Evolutionary conservation across 2,797 vertebrate species (phyloP).

Genomic region (Dipus sagitta): DNA sequence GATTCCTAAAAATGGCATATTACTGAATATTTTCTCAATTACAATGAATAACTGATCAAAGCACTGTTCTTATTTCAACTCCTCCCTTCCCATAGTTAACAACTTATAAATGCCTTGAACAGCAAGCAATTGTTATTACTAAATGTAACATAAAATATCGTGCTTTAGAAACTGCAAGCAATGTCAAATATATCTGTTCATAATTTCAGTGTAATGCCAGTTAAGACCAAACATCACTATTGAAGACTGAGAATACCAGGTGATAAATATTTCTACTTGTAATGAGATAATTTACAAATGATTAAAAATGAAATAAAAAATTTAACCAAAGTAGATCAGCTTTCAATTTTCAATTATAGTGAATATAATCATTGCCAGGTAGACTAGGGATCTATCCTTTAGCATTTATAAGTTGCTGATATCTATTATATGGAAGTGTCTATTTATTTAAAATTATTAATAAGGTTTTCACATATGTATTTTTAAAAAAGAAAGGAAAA

Average conservation of each 20-base stretch:
- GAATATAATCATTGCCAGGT: constrained; percentile 17
- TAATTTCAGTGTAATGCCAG: constrained; percentile 35
- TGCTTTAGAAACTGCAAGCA: neutral
- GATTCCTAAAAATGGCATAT: neutral
- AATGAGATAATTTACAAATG: constrained; percentile 59
- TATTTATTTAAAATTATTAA: constrained; percentile 24
- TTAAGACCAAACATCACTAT: constrained; percentile 15
- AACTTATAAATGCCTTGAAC: constrained; percentile 19
- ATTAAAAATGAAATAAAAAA: constrained; percentile 56
- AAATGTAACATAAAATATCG: constrained; percentile 64
- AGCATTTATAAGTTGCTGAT: neutral
- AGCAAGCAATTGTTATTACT: neutral
- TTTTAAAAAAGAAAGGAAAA: neutral
- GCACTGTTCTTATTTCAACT: neutral
- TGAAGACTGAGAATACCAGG: neutral
- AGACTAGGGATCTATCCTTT: neutral
- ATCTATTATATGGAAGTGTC: neutral
- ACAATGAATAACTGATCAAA: neutral
- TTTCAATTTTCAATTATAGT: constrained; percentile 1
- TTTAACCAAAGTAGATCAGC: constrained; percentile 7
- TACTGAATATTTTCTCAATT: neutral
- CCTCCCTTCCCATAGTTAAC: constrained; percentile 38
- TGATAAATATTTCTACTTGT: neutral
- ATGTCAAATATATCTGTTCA: constrained; percentile 47
- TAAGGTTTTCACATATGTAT: neutral